A percentile compares a stretch with the other conserved stretches of the same genome.
These are phyloP conservation scores for Zeuzera pyrina DNA, from an alignment of 2,888 invertebrate genomes.

Conservation along the genomic window DNA sequence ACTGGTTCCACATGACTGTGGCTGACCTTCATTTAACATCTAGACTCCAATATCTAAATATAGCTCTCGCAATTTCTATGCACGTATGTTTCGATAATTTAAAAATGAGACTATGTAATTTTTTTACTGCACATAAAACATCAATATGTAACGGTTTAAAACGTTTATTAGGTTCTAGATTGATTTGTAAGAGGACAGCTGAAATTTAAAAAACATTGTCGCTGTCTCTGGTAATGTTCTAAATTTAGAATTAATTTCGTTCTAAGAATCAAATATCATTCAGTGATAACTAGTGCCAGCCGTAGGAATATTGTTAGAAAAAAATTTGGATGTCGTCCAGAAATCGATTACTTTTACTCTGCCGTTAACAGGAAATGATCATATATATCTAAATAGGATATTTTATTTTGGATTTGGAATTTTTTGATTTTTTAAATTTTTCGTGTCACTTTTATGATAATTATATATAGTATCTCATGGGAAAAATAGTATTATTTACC, in stretches of 20 bases:
- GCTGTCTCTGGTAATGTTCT: slow-evolving; percentile 30
- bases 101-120: no score
- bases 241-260: slow-evolving; percentile 60
- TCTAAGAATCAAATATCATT: slow-evolving; percentile 56
- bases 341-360: slow-evolving; percentile 62
- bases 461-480: no score
- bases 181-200: slow-evolving; percentile 7
- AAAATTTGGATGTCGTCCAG: slow-evolving; percentile 55
- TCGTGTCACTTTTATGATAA: no score
- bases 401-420: slow-evolving; percentile 8
- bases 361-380: slow-evolving; percentile 44
- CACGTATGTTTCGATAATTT: no score
- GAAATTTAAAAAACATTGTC: slow-evolving; percentile 8
- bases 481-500: no score
- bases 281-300: slow-evolving; percentile 55
- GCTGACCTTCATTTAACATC: slow-evolving; percentile 32
- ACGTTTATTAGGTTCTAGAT: slow-evolving; percentile 6
- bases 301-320: slow-evolving; percentile 44
- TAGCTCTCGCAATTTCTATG: no score
- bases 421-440: no score
- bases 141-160: no score
- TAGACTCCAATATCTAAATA: slow-evolving; percentile 1
- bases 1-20: slow-evolving; percentile 30
- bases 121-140: no score
- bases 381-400: slow-evolving; percentile 6